Conservation (phyloP, 1,140 invertebrate species). For the Hydropsyche tenuis region DNA sequence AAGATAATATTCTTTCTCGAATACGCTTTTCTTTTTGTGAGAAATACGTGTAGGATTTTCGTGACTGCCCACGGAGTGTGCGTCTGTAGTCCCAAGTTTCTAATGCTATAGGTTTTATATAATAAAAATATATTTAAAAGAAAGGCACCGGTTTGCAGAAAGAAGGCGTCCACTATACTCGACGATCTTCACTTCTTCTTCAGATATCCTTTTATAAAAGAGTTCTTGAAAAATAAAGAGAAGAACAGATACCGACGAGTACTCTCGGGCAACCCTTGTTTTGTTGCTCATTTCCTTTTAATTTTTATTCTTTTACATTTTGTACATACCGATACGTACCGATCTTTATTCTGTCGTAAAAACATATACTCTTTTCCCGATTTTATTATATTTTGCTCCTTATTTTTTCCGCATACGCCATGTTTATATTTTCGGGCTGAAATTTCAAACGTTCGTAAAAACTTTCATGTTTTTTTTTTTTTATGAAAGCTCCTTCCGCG, state of each 20-base stretch:
- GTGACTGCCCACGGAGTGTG: too few species aligned
- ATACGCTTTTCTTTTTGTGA: too few species aligned
- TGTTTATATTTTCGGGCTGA: background rate
- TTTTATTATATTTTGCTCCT: too few species aligned
- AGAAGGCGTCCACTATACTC: background rate
- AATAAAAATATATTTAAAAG: too few species aligned
- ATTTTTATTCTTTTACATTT: background rate
- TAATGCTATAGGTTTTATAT: too few species aligned
- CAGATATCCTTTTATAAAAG: background rate
- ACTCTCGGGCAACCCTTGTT: conserved; percentile 30
- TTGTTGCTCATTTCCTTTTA: conserved; percentile 34
- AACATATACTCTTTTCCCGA: too few species aligned
- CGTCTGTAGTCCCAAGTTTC: too few species aligned
- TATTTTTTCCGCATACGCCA: background rate
- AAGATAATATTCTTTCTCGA: too few species aligned
- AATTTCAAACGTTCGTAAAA: conserved; percentile 5
- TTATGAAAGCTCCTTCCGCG: background rate
- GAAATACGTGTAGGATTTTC: too few species aligned
- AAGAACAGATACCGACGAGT: conserved; percentile 24
- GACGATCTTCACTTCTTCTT: conserved; percentile 4
- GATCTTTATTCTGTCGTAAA: too few species aligned
- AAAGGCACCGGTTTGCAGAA: too few species aligned
- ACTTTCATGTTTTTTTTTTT: background rate
- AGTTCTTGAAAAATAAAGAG: conserved; percentile 18
- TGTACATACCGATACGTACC: background rate